Evolutionary conservation across 2,113 vertebrate genomes (phyloP).

Genomic region (Panurus biarmicus): DNA sequence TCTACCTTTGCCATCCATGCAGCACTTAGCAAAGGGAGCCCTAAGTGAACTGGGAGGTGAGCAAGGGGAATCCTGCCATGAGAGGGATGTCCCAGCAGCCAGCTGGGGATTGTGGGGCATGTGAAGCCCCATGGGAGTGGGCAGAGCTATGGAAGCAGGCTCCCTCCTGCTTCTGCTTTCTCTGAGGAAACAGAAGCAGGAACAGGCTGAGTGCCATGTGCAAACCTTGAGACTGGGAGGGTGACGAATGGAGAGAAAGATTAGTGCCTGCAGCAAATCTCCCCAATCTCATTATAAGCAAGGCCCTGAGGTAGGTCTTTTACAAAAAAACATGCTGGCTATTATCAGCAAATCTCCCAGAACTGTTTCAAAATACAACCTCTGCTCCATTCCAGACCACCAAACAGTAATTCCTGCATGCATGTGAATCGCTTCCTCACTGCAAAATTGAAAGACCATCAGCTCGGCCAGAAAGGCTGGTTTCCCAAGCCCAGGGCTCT

Average conservation of each 20-base stretch:
- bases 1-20: neutral
- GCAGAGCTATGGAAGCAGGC: neutral
- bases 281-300: neutral
- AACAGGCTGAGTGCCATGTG: neutral
- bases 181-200: neutral
- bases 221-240: neutral
- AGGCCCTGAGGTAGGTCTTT: neutral
- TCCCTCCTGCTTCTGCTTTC: neutral
- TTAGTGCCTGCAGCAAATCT: neutral
- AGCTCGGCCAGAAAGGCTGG: neutral
- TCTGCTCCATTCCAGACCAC: neutral
- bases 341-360: slow-evolving; percentile 3
- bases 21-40: neutral
- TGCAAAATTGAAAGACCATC: neutral
- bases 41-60: neutral
- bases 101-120: neutral
- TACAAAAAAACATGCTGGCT: neutral
- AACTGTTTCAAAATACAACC: neutral
- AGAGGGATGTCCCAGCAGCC: rapidly evolving
- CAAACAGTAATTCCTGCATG: neutral
- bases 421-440: neutral
- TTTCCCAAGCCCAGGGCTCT: neutral
- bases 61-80: rapidly evolving
- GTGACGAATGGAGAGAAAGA: neutral
- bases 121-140: neutral